Evolutionary conservation across 2,113 vertebrate species (phyloP), one percentile per base, ranked within the genome.

Genomic region (Daphoenositta chrysoptera): DNA sequence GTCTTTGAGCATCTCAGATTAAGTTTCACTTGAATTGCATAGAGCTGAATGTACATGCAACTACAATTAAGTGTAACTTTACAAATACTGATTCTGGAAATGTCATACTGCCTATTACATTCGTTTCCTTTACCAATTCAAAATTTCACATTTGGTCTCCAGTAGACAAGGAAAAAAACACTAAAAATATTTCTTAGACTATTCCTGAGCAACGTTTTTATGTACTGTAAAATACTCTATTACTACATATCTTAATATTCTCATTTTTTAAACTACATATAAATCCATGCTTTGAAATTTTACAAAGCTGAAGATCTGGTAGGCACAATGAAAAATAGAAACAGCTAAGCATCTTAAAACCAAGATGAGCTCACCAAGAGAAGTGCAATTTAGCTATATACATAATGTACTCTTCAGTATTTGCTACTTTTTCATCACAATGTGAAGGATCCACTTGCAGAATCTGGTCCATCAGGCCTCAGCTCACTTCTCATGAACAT

Each of bases 151-250:
- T 96, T 96, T 97, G 76, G 83, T 87, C 81, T 95, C 47, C 69
- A 83, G 28, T 37, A 75, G 70, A 93, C 76, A 27, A 75, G n/a
- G 50, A 42, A 87, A 71, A 73, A 63, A 86, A 76, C 83, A 97
- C 83, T 82, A 61, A 78, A 95, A 94, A 87, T 94, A 93, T 87
- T 95, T 80, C 65, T 93, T 93, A 71, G 72, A 72, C 96, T 83
- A 81, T 96, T 95, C 94, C 95, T 96, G 95, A 97, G 96, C 88
- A 94, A 80, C 86, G 42, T 78, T 93, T 89, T 82, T 45, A 91
- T 35, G 35, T 94, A 87, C 87, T 94, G 90, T 83, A 97, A 96
- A 94, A 92, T 85, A 93, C 31, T 73, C 68, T 76, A 48, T 48
- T 48, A 48, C 47, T 48, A 91, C 19, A 51, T 84, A 90, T 88